Evolutionary conservation across 2,113 vertebrate species (phyloP), one percentile per base, ranked within the genome.

Genomic region (Elephantulus edwardii): DNA sequence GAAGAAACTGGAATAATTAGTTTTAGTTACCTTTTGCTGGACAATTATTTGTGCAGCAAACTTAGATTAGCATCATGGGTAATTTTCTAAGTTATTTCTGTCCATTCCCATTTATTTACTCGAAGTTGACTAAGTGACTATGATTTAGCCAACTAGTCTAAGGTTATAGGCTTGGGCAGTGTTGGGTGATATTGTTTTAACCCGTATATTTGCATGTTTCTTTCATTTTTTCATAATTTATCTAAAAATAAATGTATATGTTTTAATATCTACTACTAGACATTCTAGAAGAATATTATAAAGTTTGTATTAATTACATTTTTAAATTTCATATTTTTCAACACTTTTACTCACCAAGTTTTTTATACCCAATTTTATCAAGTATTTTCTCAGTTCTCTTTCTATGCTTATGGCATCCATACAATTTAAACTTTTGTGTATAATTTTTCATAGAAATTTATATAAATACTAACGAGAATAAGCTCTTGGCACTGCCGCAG

Each of bases 261-360:
- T 17, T 28, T 52, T 3, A 75, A 14, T 64, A 3, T 78, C 42
- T 9, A 24, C 10, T 77, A 42, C 4, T 84, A 3, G 40, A 8
- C 48, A 38, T 90, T 90, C 6, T 95, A 38, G 40, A 64, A 86
- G 62, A 92, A 87, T 71, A 13, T 46, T 50, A 5, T 20, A 44
- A 52, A 71, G 6, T 83, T 56, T 26, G 35, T 9, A 33, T 70
- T n/a, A n/a, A n/a, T n/a, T n/a, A n/a, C n/a, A n/a, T 70, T 46
- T 1, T 0, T 19, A 64, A 90, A 54, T 66, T 86, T 90, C 52
- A 60, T 64, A 30, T 64, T n/a, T 44, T 84, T 76, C 22, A 72
- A 35, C 9, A 70, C 3, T 38, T 50, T 38, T n/a, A 42, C 17
- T 70, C n/a, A n/a, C 8, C n/a, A 82, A 42, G 22, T 58, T 78